Base-by-base conservation (phyloP, 2,797 vertebrate species). In the Danio kyathit region DNA sequence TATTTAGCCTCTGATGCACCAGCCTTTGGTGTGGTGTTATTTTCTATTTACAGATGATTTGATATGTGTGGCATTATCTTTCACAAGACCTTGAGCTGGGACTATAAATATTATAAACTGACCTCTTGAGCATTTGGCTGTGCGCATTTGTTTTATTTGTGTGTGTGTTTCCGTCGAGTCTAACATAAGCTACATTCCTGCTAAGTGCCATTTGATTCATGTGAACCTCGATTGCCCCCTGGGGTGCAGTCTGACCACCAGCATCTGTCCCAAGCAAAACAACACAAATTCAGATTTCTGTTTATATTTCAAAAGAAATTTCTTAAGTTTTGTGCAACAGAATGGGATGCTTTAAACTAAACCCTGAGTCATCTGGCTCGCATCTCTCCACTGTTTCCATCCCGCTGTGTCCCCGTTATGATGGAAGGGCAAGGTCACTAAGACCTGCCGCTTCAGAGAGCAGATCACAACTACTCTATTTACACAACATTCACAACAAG, bases 131-230 rank as follows among this genome's bases (percentile, higher is more conserved):
- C 40, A 69, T 75, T 48, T 67, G 44, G n/a, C n/a, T 56, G 78
- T 44, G 72, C 12, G 38, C 60, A 61, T 84, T 70, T 80, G 78
- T 66, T 80, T 74, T 57, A 74, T 43, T 61, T 71, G 82, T 80
- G 77, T 41, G 63, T 70, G 67, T 74, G 81, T 83, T 65, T 65
- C 40, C 56, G 46, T 73, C 14, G 63, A 77, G 66, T 63, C 52
- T 63, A 82, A 78, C 54, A 80, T 63, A 83, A 83, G 61, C 71
- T 54, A 41, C 13, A 17, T 40, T 82, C 51, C 72, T 75, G 60
- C 72, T 80, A 78, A 80, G 85, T 86, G 83, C 84, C 83, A 76
- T 82, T 84, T 86, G 88, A 87, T 87, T 84, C 82, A 87, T 80
- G 60, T 79, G 81, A 73, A 82, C 49, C 84, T 78, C 63, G 54